Base-by-base conservation (phyloP, 2,797 vertebrate species). In the Peromyscus eremicus region DNA sequence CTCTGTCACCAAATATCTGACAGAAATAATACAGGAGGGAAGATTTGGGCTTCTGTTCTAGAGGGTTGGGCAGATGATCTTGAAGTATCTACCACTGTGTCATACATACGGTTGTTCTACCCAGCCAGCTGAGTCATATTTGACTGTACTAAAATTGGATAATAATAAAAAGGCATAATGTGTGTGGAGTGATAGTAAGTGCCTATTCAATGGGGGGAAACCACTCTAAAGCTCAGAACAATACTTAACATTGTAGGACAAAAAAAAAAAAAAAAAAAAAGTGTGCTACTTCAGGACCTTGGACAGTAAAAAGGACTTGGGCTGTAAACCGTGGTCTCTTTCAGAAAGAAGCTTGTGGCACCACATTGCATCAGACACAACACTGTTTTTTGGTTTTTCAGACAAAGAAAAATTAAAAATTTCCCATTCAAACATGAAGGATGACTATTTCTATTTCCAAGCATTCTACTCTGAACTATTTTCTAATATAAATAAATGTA, bases 251-350 rank as follows among this genome's bases (percentile, higher is more conserved):
- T 62, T 1, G 14, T 49, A 0, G 46, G 34, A 3, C 34, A 4
- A 82, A 46, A 46, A 46, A 10, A 49, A 49, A 49, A 49, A 49
- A 49, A 49, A 49, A 12, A 46, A 46, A 46, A 52, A 0, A 6
- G 0, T 0, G 17, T 0, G 0, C 13, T 14, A 3, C 43, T 96
- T 98, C 98, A 98, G 98, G 0, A 98, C 98, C 98, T 70, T 98
- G 98, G 98, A 98, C 97, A 99, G 98, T 52, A 32, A 84, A 2
- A 90, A 71, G 6, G 14, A 2, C 11, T 46, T 37, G n/a, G 2
- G 5, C 40, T 92, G 14, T 83, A 52, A 86, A 46, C 25, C 3
- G 11, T 75, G 11, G 14, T 70, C 55, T 34, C 21, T 68, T 49
- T 79, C 64, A 43, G 73, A 76, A 83, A 32, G 12, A 83, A 95